Percentiles rank a stretch among this genome's conserved stretches.
These are phyloP conservation scores for Pontoporia blainvillei DNA, from an alignment of 2,113 vertebrate genomes.

Conservation along the genomic window DNA sequence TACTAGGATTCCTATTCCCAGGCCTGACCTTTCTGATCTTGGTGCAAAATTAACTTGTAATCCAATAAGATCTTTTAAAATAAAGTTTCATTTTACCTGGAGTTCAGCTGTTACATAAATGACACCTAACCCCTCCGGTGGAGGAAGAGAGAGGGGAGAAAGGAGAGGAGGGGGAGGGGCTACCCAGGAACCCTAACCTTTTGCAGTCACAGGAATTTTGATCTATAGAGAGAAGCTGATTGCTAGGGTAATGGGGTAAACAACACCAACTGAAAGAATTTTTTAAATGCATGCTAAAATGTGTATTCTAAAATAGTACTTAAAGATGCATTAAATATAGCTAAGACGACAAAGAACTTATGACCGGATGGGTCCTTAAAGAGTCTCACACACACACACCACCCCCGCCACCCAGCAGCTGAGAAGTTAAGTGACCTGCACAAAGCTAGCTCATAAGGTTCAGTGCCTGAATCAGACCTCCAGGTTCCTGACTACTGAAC, in stretches of 20 bases:
- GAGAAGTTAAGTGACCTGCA: neutral
- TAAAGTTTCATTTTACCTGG: slow-evolving; percentile 36
- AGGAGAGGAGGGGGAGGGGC: neutral
- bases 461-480: neutral
- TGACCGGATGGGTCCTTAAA: neutral
- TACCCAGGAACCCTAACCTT: neutral
- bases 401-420: neutral
- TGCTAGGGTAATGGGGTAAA: neutral
- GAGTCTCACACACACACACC: neutral
- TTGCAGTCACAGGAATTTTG: neutral
- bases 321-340: neutral
- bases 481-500: neutral
- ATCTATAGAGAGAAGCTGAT: neutral
- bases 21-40: neutral
- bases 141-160: neutral
- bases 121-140: neutral
- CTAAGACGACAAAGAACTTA: neutral
- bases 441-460: neutral
- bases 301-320: neutral
- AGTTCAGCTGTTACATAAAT: slow-evolving; percentile 27
- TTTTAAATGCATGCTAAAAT: neutral
- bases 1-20: neutral
- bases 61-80: slow-evolving; percentile 18
- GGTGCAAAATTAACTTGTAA: slow-evolving; percentile 21
- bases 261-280: neutral